Evolutionary conservation across 1,140 invertebrate genomes (phyloP).

Genomic region (Ips typographus): DNA sequence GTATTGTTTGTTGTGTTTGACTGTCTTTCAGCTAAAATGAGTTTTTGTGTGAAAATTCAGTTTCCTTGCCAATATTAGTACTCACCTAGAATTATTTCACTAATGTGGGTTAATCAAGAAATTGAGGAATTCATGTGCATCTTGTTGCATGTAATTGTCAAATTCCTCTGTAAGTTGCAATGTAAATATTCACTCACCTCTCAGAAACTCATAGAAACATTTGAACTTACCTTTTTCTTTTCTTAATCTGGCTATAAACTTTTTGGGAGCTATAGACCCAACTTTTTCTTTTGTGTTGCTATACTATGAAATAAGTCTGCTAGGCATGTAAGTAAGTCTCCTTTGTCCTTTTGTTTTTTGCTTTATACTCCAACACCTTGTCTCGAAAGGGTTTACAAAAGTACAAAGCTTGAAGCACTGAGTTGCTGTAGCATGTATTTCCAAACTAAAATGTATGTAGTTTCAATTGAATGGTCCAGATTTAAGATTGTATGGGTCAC

Average conservation of each 20-base stretch:
- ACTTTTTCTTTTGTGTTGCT: slow-evolving; percentile 99
- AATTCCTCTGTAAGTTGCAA: slow-evolving; percentile 84
- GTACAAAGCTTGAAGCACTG: slow-evolving; percentile 97
- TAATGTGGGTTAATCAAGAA: slow-evolving; percentile 97
- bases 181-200: too few species aligned
- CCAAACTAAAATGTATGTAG: slow-evolving; percentile 82
- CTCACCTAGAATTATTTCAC: slow-evolving; percentile 87
- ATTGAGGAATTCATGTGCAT: slow-evolving; percentile 99
- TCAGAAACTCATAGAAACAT: background rate
- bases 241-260: slow-evolving; percentile 95
- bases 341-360: slow-evolving; percentile 95
- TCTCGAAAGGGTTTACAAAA: slow-evolving; percentile 99
- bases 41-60: slow-evolving; percentile 1
- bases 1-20: slow-evolving; percentile 48
- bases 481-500: slow-evolving; percentile 45
- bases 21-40: slow-evolving; percentile 48
- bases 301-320: slow-evolving; percentile 99
- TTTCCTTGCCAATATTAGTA: background rate
- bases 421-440: slow-evolving; percentile 99
- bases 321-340: slow-evolving; percentile 97
- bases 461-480: background rate
- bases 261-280: slow-evolving; percentile 98
- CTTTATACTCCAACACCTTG: slow-evolving; percentile 97
- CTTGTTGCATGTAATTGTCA: slow-evolving; percentile 99
- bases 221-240: slow-evolving; percentile 90